Percentiles rank a stretch among this genome's conserved stretches.
These are phyloP conservation scores for Phortica magna DNA, from an alignment of 2,888 invertebrate species.

Conservation along the genomic window DNA sequence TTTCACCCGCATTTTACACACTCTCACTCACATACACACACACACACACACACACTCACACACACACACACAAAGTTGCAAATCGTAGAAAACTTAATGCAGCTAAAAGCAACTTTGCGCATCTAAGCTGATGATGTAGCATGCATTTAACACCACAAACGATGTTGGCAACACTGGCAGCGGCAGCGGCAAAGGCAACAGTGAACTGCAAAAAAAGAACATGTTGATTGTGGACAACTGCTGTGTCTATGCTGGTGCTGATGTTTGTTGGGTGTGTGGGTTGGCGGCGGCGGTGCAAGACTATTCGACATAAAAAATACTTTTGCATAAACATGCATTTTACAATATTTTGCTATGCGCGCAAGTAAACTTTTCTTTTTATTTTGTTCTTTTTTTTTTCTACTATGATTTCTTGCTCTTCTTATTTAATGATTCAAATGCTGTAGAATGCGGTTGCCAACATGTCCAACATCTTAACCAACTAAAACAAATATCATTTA, in stretches of 20 bases:
- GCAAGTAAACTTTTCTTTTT: neutral
- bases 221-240: neutral
- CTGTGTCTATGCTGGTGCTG: neutral
- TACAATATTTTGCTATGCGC: neutral
- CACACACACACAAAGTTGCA: neutral
- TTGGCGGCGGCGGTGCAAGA: neutral
- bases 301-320: conserved; percentile 10
- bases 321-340: conserved; percentile 25
- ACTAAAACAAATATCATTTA: conserved; percentile 71
- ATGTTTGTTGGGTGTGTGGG: neutral
- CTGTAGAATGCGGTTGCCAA: conserved; percentile 10
- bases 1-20: neutral
- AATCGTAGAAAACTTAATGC: conserved; percentile 16
- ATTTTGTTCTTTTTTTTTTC: neutral
- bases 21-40: neutral
- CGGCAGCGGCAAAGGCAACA: neutral
- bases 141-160: conserved; percentile 14
- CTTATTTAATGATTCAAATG: conserved; percentile 14
- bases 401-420: neutral
- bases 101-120: conserved; percentile 27
- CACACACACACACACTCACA: neutral
- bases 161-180: neutral
- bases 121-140: neutral
- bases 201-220: neutral
- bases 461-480: conserved; percentile 60